Base-by-base conservation (phyloP, 2,888 invertebrate genomes). In the Anodontia alba region DNA sequence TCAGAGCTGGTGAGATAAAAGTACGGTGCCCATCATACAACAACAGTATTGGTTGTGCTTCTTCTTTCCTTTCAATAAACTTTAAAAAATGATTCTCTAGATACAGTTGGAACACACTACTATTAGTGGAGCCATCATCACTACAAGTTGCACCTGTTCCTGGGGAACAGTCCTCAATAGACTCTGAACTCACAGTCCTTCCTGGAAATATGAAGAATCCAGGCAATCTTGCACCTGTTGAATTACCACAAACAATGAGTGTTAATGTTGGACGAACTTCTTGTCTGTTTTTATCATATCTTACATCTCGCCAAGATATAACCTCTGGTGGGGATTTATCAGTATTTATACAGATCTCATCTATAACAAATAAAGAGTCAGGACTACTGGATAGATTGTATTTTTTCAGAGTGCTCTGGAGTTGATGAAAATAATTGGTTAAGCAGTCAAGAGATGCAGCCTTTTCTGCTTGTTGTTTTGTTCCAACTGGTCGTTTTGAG, bases 81-180 rank as follows among this genome's bases (percentile, higher is more conserved):
- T 85, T 85, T 15, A 85, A 73, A 57, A 85, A 85, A 43, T 85
- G 85, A 62, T 85, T 85, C 54, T 85, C 85, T 5, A 85, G 72
- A 23, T 83, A 85, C 31, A 85, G 57, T 66, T 85, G 85, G 51
- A 85, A 85, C 67, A 85, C 85, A 71, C 80, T 85, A 51, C 82
- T 80, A 43, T 82, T 85, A 8, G 85, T 83, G 15, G 76, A 69
- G 20, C 85, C 85, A 72, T 85, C 85, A 69, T 85, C 85, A 75
- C 85, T 85, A 46, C 85, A 85, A 7, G 85, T 85, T 43, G 85
- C 85, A 1, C 85, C 85, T 2, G 85, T 85, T 10, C 85, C 85
- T 15, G 85, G 85, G 12, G 85, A 80, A 31, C 85, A 85, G 62
- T 85, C 82, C 66, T 85, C 85, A 17, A 85, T 85, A 1, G 85